Percentiles rank a stretch among this genome's conserved stretches.
Evolutionary conservation across 2,113 vertebrate species (phyloP).

Genomic region (Smithornis capensis): DNA sequence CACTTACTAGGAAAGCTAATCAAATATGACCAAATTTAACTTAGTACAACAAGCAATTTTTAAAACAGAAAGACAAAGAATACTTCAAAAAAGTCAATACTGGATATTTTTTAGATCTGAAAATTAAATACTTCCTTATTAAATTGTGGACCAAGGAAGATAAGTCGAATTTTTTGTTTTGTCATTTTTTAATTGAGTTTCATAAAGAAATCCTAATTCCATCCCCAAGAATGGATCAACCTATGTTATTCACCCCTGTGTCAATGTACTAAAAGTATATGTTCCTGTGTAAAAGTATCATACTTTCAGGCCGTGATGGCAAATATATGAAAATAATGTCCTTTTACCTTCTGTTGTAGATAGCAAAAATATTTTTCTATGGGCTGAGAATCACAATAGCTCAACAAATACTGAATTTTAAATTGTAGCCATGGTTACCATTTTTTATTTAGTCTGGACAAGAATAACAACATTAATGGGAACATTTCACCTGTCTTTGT

Average conservation of each 20-base stretch:
- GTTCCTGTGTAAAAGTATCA: not conserved
- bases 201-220: not conserved
- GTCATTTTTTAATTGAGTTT: not conserved
- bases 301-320: not conserved
- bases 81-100: not conserved
- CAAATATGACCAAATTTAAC: not conserved
- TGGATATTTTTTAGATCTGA: not conserved
- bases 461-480: not conserved
- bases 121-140: not conserved
- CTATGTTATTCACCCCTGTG: not conserved
- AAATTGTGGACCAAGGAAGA: not conserved
- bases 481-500: slow-evolving; percentile 23
- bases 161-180: not conserved
- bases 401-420: not conserved
- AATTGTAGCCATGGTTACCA: not conserved
- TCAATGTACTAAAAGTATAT: not conserved
- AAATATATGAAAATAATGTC: not conserved
- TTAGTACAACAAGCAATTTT: not conserved
- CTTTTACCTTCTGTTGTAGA: not conserved
- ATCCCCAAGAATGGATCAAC: not conserved
- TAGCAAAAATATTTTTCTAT: not conserved
- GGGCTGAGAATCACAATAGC: not conserved
- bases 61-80: not conserved
- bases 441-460: not conserved
- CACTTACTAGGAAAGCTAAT: not conserved